Base-by-base conservation (phyloP, 2,797 vertebrate genomes). In the Saxicola maurus region DNA sequence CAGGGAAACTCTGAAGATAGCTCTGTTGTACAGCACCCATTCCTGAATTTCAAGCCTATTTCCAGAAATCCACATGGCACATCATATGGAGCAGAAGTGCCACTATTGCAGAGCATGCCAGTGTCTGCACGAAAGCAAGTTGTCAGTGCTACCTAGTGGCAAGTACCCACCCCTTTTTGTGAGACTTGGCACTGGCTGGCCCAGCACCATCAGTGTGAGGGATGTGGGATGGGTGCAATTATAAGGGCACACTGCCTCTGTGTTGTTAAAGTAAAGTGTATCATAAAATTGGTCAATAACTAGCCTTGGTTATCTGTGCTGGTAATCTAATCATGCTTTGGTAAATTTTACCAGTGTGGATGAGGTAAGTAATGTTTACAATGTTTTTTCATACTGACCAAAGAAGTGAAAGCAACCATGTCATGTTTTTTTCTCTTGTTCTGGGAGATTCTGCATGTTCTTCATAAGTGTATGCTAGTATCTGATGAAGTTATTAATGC, bases 81-180 rank as follows among this genome's bases (percentile, higher is more conserved):
- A 4, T 6, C 16, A 3, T 16, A 3, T 25, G 37, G 52, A 77
- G 31, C 38, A 62, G 64, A 42, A n/a, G 17, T 61, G 27, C 13
- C 30, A 37, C n/a, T 38, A 3, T 1, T 9, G 33, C 12, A 6
- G 49, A 67, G 33, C 0, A 0, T 24, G 49, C 16, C 25, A 1
- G 0, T 23, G 45, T 45, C 45, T 81, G 33, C 51, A 37, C 42
- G 35, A 67, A 53, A 86, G 71, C 30, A 53, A 40, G 28, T 37
- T 2, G 2, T 31, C 42, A 7, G 37, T 18, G 27, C 56, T 59
- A 2, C 65, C 38, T 82, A 25, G 28, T 48, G 46, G 17, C 38
- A 60, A 9, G 30, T 18, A 11, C 18, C 59, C n/a, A 13, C 43
- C 4, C 10, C 23, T 7, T 67, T 79, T 28, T 25, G 14, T 25